Evolutionary conservation across 2,113 vertebrate genomes (phyloP), one percentile per base, ranked within the genome.

Genomic region (Eulemur rufifrons): DNA sequence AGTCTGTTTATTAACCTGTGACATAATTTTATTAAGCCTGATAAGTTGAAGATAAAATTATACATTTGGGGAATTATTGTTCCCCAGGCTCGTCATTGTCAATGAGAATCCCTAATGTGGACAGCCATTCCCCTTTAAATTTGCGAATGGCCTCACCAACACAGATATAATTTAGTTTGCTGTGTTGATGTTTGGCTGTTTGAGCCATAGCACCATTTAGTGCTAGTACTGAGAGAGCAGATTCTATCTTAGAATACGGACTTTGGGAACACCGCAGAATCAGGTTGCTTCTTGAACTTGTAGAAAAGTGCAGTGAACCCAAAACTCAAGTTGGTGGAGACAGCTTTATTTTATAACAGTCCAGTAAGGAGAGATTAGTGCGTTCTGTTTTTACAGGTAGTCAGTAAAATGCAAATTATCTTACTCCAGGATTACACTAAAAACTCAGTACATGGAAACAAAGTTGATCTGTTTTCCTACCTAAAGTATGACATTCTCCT

Each of bases 351-450:
- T 80, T 96, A 42, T 0, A 91, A 15, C 37, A 87, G 21, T 29
- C 37, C 27, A 54, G 15, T 69, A 89, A 94, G 61, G 86, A 92
- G 76, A 86, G 77, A 54, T 92, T 87, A 94, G 25, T 95, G 34
- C 9, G 12, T 88, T 82, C 61, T 93, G 6, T 91, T 94, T 97
- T 91, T 77, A 42, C 13, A 64, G 76, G 14, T 64, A 50, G 54
- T 80, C 94, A 80, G 56, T 78, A 88, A 89, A 96, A 86, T 95
- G 82, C 88, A 95, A 95, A 92, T 47, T 45, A 1, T 52, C n/a
- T 90, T 91, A 25, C 11, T 94, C 12, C 34, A 52, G 50, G 23
- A 50, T 90, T 93, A 77, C 18, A 90, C 54, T 92, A 32, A 90
- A 89, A 92, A 91, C 61, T 74, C 50, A 64, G 25, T 94, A 76